These are phyloP conservation scores for Osmerus mordax DNA, from an alignment of 2,113 vertebrate genomes.

Conservation along the genomic window DNA sequence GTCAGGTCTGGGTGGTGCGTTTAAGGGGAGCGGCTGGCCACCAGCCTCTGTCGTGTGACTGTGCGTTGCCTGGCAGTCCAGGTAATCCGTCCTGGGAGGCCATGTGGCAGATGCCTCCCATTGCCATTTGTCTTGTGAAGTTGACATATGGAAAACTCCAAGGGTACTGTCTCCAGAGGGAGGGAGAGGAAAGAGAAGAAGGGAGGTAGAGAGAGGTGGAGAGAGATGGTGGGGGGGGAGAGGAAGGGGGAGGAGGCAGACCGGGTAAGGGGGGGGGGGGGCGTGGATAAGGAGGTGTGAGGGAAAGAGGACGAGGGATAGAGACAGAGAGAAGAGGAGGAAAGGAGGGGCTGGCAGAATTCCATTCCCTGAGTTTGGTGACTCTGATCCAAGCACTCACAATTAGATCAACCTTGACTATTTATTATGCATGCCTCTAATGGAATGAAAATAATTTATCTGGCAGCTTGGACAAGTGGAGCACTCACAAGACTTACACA, in stretches of 20 bases:
- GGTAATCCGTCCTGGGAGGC: conserved; percentile 67
- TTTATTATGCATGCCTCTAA: conserved; percentile 48
- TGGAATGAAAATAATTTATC: too few relatives aligned
- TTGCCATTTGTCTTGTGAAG: conserved; percentile 65
- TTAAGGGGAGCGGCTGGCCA: conserved; percentile 47
- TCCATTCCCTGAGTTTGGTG: conserved; percentile 15
- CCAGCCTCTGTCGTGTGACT: conserved; percentile 31
- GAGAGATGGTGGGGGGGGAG: background rate
- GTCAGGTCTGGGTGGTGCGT: conserved; percentile 66
- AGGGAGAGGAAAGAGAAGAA: background rate
- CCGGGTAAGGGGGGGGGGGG: conserved; percentile 6
- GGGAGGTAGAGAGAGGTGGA: background rate
- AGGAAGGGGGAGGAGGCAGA: background rate
- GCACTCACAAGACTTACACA: too few relatives aligned
- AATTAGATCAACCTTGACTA: conserved; percentile 62
- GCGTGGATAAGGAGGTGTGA: conserved; percentile 1
- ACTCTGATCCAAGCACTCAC: conserved; percentile 13
- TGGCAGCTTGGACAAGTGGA: too few relatives aligned
- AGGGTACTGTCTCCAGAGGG: conserved; percentile 41
- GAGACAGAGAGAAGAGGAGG: background rate
- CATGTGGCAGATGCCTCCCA: conserved; percentile 56
- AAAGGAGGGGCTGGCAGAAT: conserved; percentile 19
- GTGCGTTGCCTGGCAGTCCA: conserved; percentile 55
- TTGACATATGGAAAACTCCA: conserved; percentile 59
- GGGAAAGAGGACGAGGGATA: background rate